These are phyloP conservation scores for Melangyna quadrimaculata DNA, from an alignment of 2,888 invertebrate genomes.

Conservation along the genomic window DNA sequence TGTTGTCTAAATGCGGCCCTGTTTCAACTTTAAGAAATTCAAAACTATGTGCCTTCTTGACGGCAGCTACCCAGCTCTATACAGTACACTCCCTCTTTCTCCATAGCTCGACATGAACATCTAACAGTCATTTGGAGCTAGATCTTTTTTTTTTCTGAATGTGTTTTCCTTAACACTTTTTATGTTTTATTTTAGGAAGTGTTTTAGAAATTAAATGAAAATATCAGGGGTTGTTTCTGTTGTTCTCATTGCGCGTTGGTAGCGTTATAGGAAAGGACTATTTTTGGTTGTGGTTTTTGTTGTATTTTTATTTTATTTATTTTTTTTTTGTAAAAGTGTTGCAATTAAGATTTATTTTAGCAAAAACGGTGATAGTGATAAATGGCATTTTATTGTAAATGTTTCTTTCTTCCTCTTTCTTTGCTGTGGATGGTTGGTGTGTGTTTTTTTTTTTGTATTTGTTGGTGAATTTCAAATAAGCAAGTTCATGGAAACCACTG, in stretches of 20 bases:
- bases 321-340: slow-evolving; percentile 37
- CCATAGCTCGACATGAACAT: neutral
- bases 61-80: neutral
- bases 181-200: slow-evolving; percentile 34
- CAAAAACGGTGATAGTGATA: slow-evolving; percentile 44
- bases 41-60: slow-evolving; percentile 12
- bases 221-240: slow-evolving; percentile 48
- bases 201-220: slow-evolving; percentile 65
- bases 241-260: slow-evolving; percentile 33
- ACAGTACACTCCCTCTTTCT: neutral
- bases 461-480: neutral
- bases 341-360: slow-evolving; percentile 67
- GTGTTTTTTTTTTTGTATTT: neutral
- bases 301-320: neutral
- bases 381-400: slow-evolving; percentile 42
- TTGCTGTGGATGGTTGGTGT: neutral
- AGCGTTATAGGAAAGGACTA: neutral
- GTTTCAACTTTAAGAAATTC: neutral
- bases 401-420: slow-evolving; percentile 8
- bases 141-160: neutral
- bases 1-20: neutral
- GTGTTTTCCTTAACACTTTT: neutral
- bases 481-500: neutral
- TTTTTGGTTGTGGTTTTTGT: neutral
- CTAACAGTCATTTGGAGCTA: neutral